Conservation (phyloP, 2,797 vertebrate genomes). For the Xenentodon cancila region DNA sequence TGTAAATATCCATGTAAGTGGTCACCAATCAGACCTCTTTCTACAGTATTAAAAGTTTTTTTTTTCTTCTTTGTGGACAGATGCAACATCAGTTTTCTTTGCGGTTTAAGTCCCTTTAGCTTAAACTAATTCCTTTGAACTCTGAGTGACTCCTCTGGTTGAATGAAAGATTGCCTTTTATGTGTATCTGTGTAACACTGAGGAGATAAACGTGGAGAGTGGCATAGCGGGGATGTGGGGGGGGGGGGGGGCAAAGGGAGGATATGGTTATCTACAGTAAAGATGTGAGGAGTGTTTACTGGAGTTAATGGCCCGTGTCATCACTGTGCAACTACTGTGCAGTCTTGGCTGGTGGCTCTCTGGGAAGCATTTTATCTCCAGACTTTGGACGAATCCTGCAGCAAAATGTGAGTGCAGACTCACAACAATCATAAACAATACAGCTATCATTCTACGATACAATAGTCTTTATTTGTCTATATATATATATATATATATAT, state of each 20-base stretch:
- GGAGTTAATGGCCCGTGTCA: conserved; percentile 65
- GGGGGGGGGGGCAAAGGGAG: conserved; percentile 10
- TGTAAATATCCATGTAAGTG: conserved; percentile 22
- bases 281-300: conserved; percentile 56
- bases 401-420: neutral
- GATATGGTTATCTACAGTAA: conserved; percentile 63
- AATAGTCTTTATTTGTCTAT: too few relatives aligned
- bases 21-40: conserved; percentile 21
- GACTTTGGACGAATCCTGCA: conserved; percentile 16
- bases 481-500: too few relatives aligned
- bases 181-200: conserved; percentile 30
- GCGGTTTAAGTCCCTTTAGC: conserved; percentile 47
- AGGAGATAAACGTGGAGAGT: conserved; percentile 35
- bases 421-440: neutral
- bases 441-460: too few relatives aligned
- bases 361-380: conserved; percentile 20
- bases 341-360: conserved; percentile 35
- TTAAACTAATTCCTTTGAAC: conserved; percentile 79
- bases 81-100: conserved; percentile 33
- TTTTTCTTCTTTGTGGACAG: conserved; percentile 11
- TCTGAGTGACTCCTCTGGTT: conserved; percentile 54
- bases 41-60: conserved; percentile 16
- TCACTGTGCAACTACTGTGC: conserved; percentile 68
- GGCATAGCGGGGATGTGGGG: conserved; percentile 8
- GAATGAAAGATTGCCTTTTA: conserved; percentile 65